Conservation (phyloP, 2,113 vertebrate genomes). For the Trichomycterus rosablanca region DNA sequence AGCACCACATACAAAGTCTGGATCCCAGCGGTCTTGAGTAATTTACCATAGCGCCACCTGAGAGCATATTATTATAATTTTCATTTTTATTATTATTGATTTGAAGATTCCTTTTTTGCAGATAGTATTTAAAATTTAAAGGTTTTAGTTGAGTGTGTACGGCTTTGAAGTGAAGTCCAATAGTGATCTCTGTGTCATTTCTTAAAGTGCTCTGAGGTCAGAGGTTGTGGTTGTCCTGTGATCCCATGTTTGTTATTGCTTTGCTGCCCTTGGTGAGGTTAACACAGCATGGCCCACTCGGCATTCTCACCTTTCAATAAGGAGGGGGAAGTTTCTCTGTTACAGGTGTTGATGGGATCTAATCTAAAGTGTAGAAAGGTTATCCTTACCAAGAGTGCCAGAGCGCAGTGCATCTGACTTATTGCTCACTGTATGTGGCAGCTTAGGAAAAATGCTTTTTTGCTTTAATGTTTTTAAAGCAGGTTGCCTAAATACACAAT, state of each 20-base stretch:
- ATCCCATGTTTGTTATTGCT: slow-evolving; percentile 76
- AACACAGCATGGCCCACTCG: slow-evolving; percentile 60
- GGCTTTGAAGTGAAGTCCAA: slow-evolving; percentile 44
- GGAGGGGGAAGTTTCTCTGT: slow-evolving; percentile 47
- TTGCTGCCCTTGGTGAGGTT: slow-evolving; percentile 70
- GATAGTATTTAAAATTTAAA: too few species aligned
- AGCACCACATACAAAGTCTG: too few species aligned
- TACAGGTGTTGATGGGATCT: slow-evolving; percentile 58
- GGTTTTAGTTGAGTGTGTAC: too few species aligned
- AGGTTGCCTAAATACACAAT: slow-evolving; percentile 1
- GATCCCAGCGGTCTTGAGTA: too few species aligned
- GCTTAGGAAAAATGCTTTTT: slow-evolving; percentile 15
- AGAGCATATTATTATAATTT: too few species aligned
- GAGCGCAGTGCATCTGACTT: slow-evolving; percentile 21
- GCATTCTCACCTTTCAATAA: slow-evolving; percentile 41
- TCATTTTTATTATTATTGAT: too few species aligned
- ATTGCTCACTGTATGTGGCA: slow-evolving; percentile 27
- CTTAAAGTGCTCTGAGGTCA: slow-evolving; percentile 51
- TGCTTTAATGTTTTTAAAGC: slow-evolving; percentile 18
- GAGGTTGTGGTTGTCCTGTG: slow-evolving; percentile 62
- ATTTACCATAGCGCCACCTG: too few species aligned
- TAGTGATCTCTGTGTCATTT: slow-evolving; percentile 56
- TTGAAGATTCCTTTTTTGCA: too few species aligned
- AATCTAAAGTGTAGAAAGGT: slow-evolving; percentile 64
- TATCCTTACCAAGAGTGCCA: slow-evolving; percentile 49